phyloP scores from a whole-genome alignment of 1,140 invertebrate genomes.

The Cotesia typhae region DNA sequence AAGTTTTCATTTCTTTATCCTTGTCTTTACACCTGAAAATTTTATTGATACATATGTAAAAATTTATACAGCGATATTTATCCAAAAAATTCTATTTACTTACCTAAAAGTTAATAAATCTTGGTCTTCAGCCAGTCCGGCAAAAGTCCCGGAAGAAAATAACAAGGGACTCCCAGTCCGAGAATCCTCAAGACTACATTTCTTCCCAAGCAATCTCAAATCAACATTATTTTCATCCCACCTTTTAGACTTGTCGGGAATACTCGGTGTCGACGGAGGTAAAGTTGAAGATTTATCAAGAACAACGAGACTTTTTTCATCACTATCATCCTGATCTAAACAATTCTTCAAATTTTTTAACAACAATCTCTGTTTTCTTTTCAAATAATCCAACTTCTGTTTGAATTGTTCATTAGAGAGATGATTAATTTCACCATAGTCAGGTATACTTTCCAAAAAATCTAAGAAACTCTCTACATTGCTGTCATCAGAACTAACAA shows the following conservation, averaged over 20 bases:
- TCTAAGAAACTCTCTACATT: slow-evolving; percentile 69
- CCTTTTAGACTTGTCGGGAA: slow-evolving; percentile 35
- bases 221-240: slow-evolving; percentile 41
- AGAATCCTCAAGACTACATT: slow-evolving; percentile 56
- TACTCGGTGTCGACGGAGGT: slow-evolving; percentile 3
- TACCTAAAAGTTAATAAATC: slow-evolving; percentile 57
- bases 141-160: slow-evolving; percentile 50
- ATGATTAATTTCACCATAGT: slow-evolving; percentile 75
- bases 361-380: slow-evolving; percentile 71
- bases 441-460: slow-evolving; percentile 75
- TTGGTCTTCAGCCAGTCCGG: slow-evolving; percentile 56
- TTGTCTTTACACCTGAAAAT: slow-evolving; percentile 46
- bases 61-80: background rate
- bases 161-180: slow-evolving; percentile 52
- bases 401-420: slow-evolving; percentile 75
- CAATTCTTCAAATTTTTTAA: slow-evolving; percentile 66
- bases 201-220: slow-evolving; percentile 57
- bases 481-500: slow-evolving; percentile 44
- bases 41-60: background rate
- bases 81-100: background rate
- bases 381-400: slow-evolving; percentile 71
- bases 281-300: slow-evolving; percentile 7
- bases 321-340: slow-evolving; percentile 59
- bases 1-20: slow-evolving; percentile 51
- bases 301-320: slow-evolving; percentile 33